Evolutionary conservation across 2,888 invertebrate species (phyloP).

Genomic region (Chrysolina haemoptera): DNA sequence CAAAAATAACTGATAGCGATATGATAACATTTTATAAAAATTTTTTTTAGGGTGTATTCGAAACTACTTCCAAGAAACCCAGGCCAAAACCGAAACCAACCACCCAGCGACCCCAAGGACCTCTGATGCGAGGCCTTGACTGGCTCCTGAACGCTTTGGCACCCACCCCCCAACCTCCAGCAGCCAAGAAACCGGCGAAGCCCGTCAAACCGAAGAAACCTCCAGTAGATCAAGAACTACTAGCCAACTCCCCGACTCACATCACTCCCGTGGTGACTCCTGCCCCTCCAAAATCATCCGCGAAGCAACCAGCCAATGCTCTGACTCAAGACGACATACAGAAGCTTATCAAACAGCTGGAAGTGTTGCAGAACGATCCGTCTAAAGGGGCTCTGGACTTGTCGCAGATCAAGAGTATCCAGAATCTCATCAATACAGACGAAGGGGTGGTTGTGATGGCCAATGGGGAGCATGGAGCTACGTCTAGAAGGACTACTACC

Average conservation of each 20-base stretch:
- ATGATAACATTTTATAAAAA: background rate
- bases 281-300: slow-evolving; percentile 50
- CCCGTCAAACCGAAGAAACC: slow-evolving; percentile 55
- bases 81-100: slow-evolving; percentile 63
- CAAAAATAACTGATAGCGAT: too few species aligned
- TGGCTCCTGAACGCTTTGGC: slow-evolving; percentile 67
- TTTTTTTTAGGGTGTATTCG: slow-evolving; percentile 55
- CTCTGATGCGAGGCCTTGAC: slow-evolving; percentile 66
- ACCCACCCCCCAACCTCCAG: slow-evolving; percentile 54
- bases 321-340: slow-evolving; percentile 62
- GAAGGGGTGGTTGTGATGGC: slow-evolving; percentile 57
- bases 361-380: slow-evolving; percentile 65
- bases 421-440: slow-evolving; percentile 58
- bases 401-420: slow-evolving; percentile 61
- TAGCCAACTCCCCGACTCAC: slow-evolving; percentile 64
- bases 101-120: slow-evolving; percentile 68
- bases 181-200: slow-evolving; percentile 43
- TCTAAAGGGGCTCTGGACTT: slow-evolving; percentile 62
- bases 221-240: slow-evolving; percentile 56
- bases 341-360: slow-evolving; percentile 63
- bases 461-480: slow-evolving; percentile 57
- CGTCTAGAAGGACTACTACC: slow-evolving; percentile 47
- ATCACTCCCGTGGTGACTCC: slow-evolving; percentile 63
- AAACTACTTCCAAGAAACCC: slow-evolving; percentile 54
- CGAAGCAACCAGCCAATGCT: slow-evolving; percentile 49